phyloP scores from a whole-genome alignment of 2,113 vertebrate species.

The Cynocephalus volans region DNA sequence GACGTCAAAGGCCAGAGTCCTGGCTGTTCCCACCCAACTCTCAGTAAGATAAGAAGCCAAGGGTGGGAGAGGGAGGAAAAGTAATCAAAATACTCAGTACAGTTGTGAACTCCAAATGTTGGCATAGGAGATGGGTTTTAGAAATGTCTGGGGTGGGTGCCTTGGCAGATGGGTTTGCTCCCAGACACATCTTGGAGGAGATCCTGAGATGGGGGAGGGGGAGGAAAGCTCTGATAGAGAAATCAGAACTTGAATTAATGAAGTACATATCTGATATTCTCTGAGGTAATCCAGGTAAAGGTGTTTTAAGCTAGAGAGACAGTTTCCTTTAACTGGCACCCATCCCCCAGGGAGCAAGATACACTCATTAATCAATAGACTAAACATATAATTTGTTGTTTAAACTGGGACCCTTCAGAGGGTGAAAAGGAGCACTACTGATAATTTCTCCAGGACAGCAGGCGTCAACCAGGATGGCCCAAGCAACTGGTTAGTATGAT shows the following conservation, averaged over 20 bases:
- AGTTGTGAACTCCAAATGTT: neutral
- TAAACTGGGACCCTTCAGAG: neutral
- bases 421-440: neutral
- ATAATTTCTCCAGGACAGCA: neutral
- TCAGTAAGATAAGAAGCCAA: too few species aligned
- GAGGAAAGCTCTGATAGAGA: neutral
- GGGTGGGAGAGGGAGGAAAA: neutral
- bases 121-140: neutral
- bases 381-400: neutral
- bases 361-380: neutral
- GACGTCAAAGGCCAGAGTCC: neutral
- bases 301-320: neutral
- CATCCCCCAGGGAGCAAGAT: neutral
- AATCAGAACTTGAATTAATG: neutral
- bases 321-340: neutral
- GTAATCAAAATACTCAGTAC: neutral
- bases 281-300: neutral
- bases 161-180: neutral
- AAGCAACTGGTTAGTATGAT: neutral
- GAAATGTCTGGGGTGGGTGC: neutral
- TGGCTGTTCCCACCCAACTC: neutral
- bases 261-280: neutral
- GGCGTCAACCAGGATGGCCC: neutral
- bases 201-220: too few species aligned
- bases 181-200: neutral